These are phyloP conservation scores for Dipodomys ordii DNA, from an alignment of 2,113 vertebrate species.

Conservation along the genomic window DNA sequence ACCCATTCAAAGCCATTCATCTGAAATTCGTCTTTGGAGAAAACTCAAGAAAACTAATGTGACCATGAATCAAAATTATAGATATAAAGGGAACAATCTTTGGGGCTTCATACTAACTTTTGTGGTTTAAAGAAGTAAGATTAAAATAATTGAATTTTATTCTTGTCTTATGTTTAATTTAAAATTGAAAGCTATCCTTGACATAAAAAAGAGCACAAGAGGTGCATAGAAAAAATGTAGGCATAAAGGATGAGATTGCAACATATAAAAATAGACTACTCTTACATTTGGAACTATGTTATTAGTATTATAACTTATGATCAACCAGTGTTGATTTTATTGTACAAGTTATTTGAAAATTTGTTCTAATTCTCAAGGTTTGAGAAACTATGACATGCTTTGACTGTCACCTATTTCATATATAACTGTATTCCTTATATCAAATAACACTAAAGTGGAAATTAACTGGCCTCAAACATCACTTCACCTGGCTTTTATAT, in stretches of 20 bases:
- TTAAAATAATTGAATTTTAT: slow-evolving; percentile 3
- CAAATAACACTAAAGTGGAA: not conserved
- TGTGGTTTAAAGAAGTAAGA: slow-evolving; percentile 24
- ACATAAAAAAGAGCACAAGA: not conserved
- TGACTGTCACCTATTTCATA: not conserved
- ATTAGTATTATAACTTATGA: not conserved
- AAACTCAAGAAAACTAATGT: slow-evolving; percentile 61
- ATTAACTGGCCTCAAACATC: not conserved
- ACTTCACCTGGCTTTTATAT: not conserved
- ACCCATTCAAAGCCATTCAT: not conserved
- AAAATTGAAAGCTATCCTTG: slow-evolving; percentile 28
- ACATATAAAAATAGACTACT: not conserved
- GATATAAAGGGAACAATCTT: not conserved
- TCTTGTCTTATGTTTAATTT: not conserved
- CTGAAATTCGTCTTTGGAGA: slow-evolving; percentile 28
- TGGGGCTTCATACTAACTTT: slow-evolving; percentile 14
- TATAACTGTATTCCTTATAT: not conserved
- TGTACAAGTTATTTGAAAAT: not conserved
- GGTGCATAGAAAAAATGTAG: not conserved
- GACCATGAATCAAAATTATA: slow-evolving; percentile 45
- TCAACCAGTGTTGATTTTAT: not conserved
- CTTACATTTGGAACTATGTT: not conserved
- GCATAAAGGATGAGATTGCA: not conserved
- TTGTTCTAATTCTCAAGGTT: not conserved
- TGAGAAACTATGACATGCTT: not conserved